These are phyloP conservation scores for Salmo trutta DNA, from an alignment of 2,797 vertebrate genomes.

Conservation along the genomic window DNA sequence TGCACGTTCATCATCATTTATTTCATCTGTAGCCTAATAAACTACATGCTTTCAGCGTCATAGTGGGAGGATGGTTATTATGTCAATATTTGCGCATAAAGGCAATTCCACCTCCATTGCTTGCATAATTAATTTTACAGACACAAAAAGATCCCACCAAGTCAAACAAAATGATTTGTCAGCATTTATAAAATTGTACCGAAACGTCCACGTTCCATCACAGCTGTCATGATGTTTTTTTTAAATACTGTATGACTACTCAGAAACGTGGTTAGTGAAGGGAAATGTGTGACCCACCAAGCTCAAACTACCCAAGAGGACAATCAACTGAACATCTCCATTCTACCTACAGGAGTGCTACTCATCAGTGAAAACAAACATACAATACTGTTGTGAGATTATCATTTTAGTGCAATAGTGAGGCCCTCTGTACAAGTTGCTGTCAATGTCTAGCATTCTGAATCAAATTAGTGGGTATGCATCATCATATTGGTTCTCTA, in stretches of 20 bases:
- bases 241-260: not conserved
- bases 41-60: too few relatives aligned
- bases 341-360: slow-evolving; percentile 10
- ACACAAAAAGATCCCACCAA: too few relatives aligned
- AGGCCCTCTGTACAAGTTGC: slow-evolving; percentile 17
- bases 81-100: too few relatives aligned
- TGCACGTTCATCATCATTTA: too few relatives aligned
- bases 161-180: too few relatives aligned
- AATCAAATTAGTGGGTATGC: not conserved
- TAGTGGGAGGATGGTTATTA: too few relatives aligned
- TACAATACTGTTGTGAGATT: slow-evolving; percentile 7
- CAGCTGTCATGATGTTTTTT: too few relatives aligned
- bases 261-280: not conserved
- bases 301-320: slow-evolving; percentile 19
- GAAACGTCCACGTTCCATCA: too few relatives aligned
- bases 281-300: not conserved
- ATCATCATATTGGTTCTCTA: not conserved
- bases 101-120: too few relatives aligned
- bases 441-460: slow-evolving; percentile 4
- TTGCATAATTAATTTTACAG: too few relatives aligned
- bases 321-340: not conserved
- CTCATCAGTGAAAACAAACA: slow-evolving; percentile 18
- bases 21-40: too few relatives aligned
- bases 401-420: slow-evolving; percentile 34
- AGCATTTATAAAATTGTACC: too few relatives aligned